These are phyloP conservation scores for Sciurus vulgaris DNA, from an alignment of 2,797 vertebrate species.

Conservation along the genomic window DNA sequence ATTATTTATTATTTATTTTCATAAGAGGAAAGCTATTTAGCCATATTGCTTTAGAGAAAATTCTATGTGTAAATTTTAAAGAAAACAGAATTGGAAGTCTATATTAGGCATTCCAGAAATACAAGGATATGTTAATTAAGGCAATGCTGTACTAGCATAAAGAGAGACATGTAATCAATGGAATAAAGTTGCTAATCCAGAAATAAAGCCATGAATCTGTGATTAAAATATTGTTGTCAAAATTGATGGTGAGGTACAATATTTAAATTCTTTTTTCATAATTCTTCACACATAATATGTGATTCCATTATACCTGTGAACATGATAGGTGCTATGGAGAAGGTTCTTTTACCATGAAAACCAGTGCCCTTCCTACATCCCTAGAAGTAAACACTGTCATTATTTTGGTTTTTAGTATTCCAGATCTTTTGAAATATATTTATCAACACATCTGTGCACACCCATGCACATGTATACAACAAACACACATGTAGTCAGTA, in stretches of 20 bases:
- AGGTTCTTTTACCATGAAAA: not conserved
- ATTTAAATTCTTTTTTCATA: not conserved
- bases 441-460: not conserved
- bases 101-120: not conserved
- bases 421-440: not conserved
- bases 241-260: not conserved
- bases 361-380: not conserved
- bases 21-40: not conserved
- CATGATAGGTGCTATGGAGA: not conserved
- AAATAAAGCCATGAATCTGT: not conserved
- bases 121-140: not conserved
- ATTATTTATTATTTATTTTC: not conserved
- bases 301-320: not conserved
- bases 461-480: no score
- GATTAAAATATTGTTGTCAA: not conserved
- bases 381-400: not conserved
- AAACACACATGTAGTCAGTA: not conserved
- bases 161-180: not conserved
- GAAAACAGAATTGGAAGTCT: not conserved
- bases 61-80: not conserved
- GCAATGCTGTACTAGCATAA: not conserved
- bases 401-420: conserved; percentile 22
- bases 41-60: conserved; percentile 31
- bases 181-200: not conserved
- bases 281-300: not conserved